phyloP scores from a whole-genome alignment of 53 echinoderm and acorn worm genomes.

The Holothuria scabra region DNA sequence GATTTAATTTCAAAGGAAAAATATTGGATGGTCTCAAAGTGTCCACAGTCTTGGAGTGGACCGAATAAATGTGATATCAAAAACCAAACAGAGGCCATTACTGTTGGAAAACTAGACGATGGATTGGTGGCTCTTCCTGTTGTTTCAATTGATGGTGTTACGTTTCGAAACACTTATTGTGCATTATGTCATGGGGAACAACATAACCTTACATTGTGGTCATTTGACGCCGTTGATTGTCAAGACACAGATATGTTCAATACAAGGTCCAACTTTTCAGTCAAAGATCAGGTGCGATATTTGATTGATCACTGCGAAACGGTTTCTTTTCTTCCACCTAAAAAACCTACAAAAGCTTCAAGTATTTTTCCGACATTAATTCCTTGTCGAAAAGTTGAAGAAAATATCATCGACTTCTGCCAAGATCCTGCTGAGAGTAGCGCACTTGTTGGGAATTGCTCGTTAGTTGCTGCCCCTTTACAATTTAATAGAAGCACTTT shows the following conservation, averaged over 20 bases:
- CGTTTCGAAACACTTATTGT: slow-evolving; percentile 19
- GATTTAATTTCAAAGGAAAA: slow-evolving; percentile 1
- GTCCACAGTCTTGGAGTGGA: slow-evolving; percentile 15
- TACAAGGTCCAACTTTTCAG: neutral
- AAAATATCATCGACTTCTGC: neutral
- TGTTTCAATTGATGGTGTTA: neutral
- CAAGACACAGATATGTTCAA: neutral
- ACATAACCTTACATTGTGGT: neutral
- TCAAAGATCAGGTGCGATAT: neutral
- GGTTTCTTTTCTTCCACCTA: slow-evolving; percentile 19
- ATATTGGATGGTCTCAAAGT: slow-evolving; percentile 37
- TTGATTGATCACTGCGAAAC: neutral
- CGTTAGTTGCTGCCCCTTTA: slow-evolving; percentile 9
- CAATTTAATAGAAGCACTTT: neutral
- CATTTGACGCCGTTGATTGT: neutral
- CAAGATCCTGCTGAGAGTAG: neutral
- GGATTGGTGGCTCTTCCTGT: slow-evolving; percentile 19
- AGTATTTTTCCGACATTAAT: neutral
- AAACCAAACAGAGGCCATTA: neutral
- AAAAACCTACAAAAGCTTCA: neutral
- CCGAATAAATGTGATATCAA: slow-evolving; percentile 18
- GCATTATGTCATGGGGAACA: slow-evolving; percentile 25
- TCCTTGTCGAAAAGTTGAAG: slow-evolving; percentile 1
- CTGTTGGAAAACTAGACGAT: slow-evolving; percentile 24
- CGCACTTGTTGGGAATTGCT: neutral